Evolutionary conservation across 1,140 invertebrate genomes (phyloP), one percentile per base, ranked within the genome.

Genomic region (Delia radicum): DNA sequence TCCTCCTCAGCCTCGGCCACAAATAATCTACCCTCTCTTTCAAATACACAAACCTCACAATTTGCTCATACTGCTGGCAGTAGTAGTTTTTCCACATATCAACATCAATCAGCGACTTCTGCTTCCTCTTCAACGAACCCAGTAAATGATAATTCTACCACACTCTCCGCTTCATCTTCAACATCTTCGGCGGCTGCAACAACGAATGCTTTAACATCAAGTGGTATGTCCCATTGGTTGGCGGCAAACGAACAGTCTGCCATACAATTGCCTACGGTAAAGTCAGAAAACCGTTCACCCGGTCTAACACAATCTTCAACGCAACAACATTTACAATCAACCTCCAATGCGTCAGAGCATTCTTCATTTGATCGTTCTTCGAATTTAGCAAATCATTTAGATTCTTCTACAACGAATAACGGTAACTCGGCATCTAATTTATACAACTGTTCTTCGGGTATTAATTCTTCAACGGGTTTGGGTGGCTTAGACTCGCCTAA

Each of bases 51-150:
- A 15, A 63, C 76, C 2, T 75, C 76, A 42, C 67, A 28, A 33
- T 84, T 84, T 69, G 78, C 81, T 4, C 82, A 84, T 27, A 84
- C 82, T 31, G 65, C 65, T 33, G 65, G 65, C n/a, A 77, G 76
- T 77, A 85, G 83, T 74, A 85, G 83, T 77, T 85, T 85, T 78
- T 85, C 83, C 77, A 83, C 83, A 83, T 85, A 85, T 85, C 76
- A 85, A 42, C 83, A 83, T 10, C 48, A 55, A 18, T 13, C n/a
- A 21, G n/a, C 13, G 15, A 5, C 8, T 4, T 12, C 12, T 4
- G 13, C 15, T 10, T 13, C 8, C 24, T 12, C 69, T 8, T 18
- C 55, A n/a, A 62, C 73, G 24, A 18, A 13, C 48, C 13, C 46
- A 1, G 28, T 55, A 10, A 33, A 61, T 61, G 55, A 63, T 6